Conservation (phyloP, 2,113 vertebrate genomes). For the Poicephalus gulielmi region DNA sequence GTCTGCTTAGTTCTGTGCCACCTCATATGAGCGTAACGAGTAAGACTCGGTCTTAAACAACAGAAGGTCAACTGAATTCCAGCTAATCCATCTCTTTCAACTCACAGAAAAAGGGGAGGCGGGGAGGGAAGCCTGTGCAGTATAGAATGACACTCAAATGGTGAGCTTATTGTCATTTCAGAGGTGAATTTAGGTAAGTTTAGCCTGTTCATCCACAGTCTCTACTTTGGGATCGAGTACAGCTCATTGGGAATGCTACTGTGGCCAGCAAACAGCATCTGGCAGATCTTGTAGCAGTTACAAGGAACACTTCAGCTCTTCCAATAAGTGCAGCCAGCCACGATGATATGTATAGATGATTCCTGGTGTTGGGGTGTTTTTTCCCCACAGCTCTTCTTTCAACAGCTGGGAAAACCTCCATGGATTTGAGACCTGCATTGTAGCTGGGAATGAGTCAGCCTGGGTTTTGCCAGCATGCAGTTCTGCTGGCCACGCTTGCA, state of each 20-base stretch:
- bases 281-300: not conserved
- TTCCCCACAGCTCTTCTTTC: not conserved
- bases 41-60: slow-evolving; percentile 20
- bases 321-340: not conserved
- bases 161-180: not conserved
- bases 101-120: not conserved
- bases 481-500: not conserved
- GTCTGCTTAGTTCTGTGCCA: slow-evolving; percentile 25
- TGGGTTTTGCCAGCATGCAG: not conserved
- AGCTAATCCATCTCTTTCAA: not conserved
- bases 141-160: not conserved
- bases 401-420: not conserved
- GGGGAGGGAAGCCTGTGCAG: not conserved
- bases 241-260: not conserved
- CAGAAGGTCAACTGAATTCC: not conserved
- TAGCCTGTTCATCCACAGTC: not conserved
- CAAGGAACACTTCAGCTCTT: not conserved
- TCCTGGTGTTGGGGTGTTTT: not conserved
- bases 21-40: not conserved
- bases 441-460: not conserved
- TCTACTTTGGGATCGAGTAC: not conserved
- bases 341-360: not conserved
- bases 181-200: not conserved
- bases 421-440: not conserved
- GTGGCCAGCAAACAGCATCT: not conserved